Conservation (phyloP, 2,888 invertebrate genomes). For the Cybosia mesomella region DNA sequence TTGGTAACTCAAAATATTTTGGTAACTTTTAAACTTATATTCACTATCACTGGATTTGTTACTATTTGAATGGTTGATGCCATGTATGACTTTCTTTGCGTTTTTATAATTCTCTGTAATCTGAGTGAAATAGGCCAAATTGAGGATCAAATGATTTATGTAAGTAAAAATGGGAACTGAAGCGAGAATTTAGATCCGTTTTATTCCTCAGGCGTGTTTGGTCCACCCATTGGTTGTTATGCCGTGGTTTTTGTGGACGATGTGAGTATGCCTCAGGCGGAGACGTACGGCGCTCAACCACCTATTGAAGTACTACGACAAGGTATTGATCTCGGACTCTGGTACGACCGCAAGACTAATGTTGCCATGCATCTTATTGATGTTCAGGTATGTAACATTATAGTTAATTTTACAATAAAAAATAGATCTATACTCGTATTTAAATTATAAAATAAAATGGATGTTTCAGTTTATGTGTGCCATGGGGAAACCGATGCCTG, state of each 20-base stretch:
- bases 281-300: constrained; percentile 97
- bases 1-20: no score
- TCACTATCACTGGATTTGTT: no score
- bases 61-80: no score
- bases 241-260: constrained; percentile 98
- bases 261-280: constrained; percentile 97
- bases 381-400: constrained; percentile 88
- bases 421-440: no score
- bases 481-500: constrained; percentile 93
- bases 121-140: no score
- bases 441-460: background rate
- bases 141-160: no score
- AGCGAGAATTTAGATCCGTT: no score
- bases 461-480: constrained; percentile 91
- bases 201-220: constrained; percentile 90
- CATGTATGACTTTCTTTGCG: no score
- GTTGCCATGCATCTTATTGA: constrained; percentile 93
- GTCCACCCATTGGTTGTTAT: constrained; percentile 96
- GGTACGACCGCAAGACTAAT: constrained; percentile 95
- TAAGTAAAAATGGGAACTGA: background rate
- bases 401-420: background rate
- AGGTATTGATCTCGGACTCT: constrained; percentile 95
- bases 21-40: no score
- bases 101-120: no score
- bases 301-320: constrained; percentile 97